Evolutionary conservation across 2,113 vertebrate species (phyloP).

Genomic region (Ceyx cyanopectus): DNA sequence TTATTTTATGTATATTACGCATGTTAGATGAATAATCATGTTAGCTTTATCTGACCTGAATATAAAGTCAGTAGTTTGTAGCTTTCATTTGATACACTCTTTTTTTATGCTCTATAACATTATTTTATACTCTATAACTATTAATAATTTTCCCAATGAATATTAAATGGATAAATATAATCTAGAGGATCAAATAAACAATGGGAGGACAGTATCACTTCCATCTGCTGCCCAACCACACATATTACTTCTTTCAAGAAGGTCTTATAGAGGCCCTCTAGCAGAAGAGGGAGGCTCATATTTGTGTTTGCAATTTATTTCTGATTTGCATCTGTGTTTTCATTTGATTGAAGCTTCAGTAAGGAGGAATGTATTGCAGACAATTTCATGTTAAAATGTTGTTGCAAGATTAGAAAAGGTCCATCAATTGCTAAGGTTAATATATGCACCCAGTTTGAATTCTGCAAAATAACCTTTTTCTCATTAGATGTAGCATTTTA

Average conservation of each 20-base stretch:
- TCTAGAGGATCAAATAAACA: neutral
- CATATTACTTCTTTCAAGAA: neutral
- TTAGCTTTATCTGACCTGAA: neutral
- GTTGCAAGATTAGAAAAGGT: neutral
- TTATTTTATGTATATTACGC: neutral
- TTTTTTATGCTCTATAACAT: neutral
- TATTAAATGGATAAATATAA: neutral
- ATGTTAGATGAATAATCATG: neutral
- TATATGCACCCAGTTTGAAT: neutral
- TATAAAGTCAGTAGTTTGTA: neutral
- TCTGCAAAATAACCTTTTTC: slow-evolving; percentile 21
- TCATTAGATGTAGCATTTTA: slow-evolving; percentile 26
- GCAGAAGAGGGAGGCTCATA: neutral
- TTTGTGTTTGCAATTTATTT: neutral
- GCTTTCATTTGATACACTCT: neutral
- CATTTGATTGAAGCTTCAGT: neutral
- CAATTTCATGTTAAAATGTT: neutral
- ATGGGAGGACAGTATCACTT: neutral
- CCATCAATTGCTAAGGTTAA: neutral
- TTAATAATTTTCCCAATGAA: neutral
- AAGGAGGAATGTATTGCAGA: neutral
- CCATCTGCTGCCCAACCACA: neutral
- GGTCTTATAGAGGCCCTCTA: neutral
- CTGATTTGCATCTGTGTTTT: neutral
- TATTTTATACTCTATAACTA: neutral